Evolutionary conservation across 2,888 invertebrate genomes (phyloP), one percentile per base, ranked within the genome.

Genomic region (Lochmaea capreae): DNA sequence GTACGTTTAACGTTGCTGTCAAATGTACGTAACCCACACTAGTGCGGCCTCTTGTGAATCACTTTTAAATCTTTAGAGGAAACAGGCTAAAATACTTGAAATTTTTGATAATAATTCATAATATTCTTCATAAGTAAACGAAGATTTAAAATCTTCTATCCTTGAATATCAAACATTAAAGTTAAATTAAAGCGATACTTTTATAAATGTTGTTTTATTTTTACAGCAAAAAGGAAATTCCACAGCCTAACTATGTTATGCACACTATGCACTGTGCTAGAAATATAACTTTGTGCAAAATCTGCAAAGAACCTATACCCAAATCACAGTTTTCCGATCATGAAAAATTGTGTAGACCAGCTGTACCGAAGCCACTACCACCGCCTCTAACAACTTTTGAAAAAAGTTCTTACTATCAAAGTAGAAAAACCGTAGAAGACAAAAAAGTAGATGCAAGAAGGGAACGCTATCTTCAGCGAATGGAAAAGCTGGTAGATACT

Each of bases 201-300:
- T n/a, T 5, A 43, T 63, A 18, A 42, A 43, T 63, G 16, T 52
- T 33, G 10, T 62, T 18, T n/a, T 18, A 16, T 16, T 16, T 69
- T 86, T 87, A 14, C 88, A 93, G 93, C 86, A 92, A 93, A 84
- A 89, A 91, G 61, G 92, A 93, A 81, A 92, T 94, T 68, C 92
- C 93, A 0, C 87, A 89, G 9, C 88, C 86, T 67, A 94, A 94
- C 86, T 93, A 91, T 88, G 90, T 91, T 3, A 92, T 92, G 86
- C 94, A 94, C 86, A 89, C 89, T 22, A 90, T 92, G 76, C 93
- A 93, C 86, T 94, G 94, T 83, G 89, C 90, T 0, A 87, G 93
- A 54, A 93, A 93, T 86, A 90, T 93, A 66, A 87, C 89, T 3
- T 84, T 92, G 65, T 94, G 94, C 81, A 88, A 90, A 0, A 89